Evolutionary conservation across 1,140 invertebrate genomes (phyloP).

Genomic region (Meloidogyne exigua): DNA sequence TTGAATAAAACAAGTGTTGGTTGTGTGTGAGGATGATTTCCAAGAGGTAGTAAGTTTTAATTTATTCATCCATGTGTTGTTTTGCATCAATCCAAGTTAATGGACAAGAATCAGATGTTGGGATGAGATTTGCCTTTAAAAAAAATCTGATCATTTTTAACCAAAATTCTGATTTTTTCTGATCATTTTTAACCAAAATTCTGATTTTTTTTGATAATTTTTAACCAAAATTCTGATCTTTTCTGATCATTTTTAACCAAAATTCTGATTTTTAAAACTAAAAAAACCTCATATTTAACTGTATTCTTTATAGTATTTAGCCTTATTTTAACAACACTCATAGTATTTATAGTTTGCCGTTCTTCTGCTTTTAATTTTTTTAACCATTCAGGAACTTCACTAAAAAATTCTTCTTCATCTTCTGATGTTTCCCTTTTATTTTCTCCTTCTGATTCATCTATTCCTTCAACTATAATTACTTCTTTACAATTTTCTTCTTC

Average conservation of each 20-base stretch:
- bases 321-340: constrained; percentile 15
- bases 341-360: not conserved
- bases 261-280: not conserved
- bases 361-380: not conserved
- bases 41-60: no score
- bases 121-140: constrained; percentile 18
- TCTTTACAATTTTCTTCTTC: not conserved
- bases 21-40: no score
- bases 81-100: constrained; percentile 19
- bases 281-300: constrained; percentile 20
- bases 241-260: no score
- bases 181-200: no score
- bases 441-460: not conserved
- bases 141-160: no score
- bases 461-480: not conserved
- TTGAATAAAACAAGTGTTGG: no score
- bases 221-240: no score
- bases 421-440: no score
- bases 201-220: no score
- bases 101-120: constrained; percentile 7
- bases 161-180: not conserved
- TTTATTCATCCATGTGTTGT: constrained; percentile 22
- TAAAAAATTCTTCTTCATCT: not conserved
- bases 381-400: constrained; percentile 16
- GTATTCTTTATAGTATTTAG: constrained; percentile 7